These are phyloP conservation scores for Diogma glabrata DNA, from an alignment of 2,888 invertebrate genomes.

Conservation along the genomic window DNA sequence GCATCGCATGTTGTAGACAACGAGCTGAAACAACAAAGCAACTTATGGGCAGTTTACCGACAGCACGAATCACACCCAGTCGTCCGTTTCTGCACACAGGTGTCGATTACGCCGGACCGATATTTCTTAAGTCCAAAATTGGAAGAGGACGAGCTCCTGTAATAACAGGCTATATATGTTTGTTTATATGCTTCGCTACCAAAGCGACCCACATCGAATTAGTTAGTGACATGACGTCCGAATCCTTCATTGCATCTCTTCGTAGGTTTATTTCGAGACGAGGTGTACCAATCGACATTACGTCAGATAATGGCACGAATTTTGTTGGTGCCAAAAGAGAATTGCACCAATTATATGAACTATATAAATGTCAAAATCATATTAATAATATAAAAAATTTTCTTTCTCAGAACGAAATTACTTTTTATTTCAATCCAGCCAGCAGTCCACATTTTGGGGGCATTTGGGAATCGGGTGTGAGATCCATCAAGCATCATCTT, in stretches of 20 bases:
- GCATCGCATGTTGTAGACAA: no score
- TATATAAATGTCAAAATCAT: no score
- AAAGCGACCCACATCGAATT: not conserved
- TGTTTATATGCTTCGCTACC: not conserved
- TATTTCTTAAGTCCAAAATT: no score
- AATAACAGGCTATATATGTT: not conserved
- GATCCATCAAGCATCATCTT: no score
- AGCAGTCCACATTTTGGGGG: not conserved
- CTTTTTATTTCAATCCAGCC: not conserved
- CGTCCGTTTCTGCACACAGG: no score
- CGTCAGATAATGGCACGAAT: not conserved
- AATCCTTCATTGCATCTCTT: not conserved
- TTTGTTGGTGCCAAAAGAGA: not conserved
- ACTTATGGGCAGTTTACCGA: no score
- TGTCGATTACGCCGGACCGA: no score
- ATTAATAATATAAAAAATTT: no score
- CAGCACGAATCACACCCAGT: no score
- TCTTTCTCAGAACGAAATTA: not conserved
- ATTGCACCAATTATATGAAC: no score
- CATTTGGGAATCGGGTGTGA: constrained; percentile 22
- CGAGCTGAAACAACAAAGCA: no score
- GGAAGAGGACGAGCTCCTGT: no score
- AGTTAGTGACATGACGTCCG: not conserved
- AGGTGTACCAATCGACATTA: not conserved
- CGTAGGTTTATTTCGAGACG: not conserved